These are phyloP conservation scores for Pyrocoelia pectoralis DNA, from an alignment of 2,888 invertebrate genomes.

Conservation along the genomic window DNA sequence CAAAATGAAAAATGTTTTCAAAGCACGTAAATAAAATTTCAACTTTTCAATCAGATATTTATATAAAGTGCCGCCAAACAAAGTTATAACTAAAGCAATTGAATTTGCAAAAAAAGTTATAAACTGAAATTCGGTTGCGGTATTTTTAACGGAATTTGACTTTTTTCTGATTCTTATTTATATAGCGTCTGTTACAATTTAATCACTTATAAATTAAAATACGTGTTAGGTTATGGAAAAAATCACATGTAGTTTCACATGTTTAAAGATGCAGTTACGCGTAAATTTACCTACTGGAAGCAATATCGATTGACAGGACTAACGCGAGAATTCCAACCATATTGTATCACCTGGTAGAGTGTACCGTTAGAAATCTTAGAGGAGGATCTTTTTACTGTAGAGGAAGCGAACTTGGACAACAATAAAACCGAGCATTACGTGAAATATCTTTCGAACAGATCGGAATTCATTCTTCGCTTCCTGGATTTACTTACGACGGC, in stretches of 20 bases:
- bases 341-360: constrained; percentile 12
- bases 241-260: not conserved
- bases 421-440: constrained; percentile 20
- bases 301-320: constrained; percentile 3
- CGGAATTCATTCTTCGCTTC: constrained; percentile 24
- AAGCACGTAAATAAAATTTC: too few species aligned
- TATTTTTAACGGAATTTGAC: constrained; percentile 4
- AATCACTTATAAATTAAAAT: constrained; percentile 1
- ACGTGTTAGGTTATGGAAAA: not conserved
- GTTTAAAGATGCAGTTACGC: constrained; percentile 4
- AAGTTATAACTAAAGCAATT: not conserved
- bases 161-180: not conserved
- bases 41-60: not conserved
- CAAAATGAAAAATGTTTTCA: too few species aligned
- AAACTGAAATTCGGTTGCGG: not conserved
- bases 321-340: constrained; percentile 1
- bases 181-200: not conserved
- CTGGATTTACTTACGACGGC: constrained; percentile 10
- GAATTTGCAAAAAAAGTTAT: not conserved
- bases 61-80: not conserved
- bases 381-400: constrained; percentile 7
- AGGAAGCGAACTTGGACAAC: constrained; percentile 33
- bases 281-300: not conserved
- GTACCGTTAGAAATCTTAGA: constrained; percentile 13
- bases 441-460: constrained; percentile 24